Evolutionary conservation across 2,113 vertebrate genomes (phyloP), one percentile per base, ranked within the genome.

Genomic region (Eurystomus gularis): DNA sequence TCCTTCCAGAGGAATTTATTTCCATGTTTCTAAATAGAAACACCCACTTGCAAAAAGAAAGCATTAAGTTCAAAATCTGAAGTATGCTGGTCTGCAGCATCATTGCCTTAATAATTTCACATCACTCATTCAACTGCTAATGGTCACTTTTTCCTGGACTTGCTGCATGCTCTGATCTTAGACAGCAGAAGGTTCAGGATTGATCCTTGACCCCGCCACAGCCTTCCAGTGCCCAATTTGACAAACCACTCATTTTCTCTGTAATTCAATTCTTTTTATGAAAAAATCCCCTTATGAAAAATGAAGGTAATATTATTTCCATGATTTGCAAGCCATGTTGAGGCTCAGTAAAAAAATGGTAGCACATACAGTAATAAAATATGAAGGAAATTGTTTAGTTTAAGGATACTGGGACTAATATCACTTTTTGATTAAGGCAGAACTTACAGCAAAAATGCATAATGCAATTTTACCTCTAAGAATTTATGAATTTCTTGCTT

Each of bases 401-500:
- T 91, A 92, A 92, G 69, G 33, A 86, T 84, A 68, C 20, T 64
- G 57, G 4, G 25, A 78, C 46, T 89, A 91, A 82, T 87, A 89
- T 13, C 5, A 28, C 39, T 79, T 91, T 92, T 79, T 94, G 91
- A 94, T 94, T 94, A 84, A 85, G n/a, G 61, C 31, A 93, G 35
- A 91, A 89, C 48, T 91, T 94, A 57, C 7, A 95, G 70, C 31
- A 91, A 91, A 94, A 91, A 91, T 44, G 35, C 8, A 65, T 87
- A 94, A 94, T 68, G 44, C 21, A 93, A 84, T 96, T 94, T 84
- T 94, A 64, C 77, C 29, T 79, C 73, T 61, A 82, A 69, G 65
- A 96, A 91, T 91, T 68, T 49, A 91, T 85, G 5, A 82, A 91
- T 87, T 91, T 76, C 70, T 95, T 79, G 66, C 70, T 91, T 93